These are phyloP conservation scores for Paramuricea clavata DNA, from an alignment of 92 coral and sea anemone genomes.

Conservation along the genomic window DNA sequence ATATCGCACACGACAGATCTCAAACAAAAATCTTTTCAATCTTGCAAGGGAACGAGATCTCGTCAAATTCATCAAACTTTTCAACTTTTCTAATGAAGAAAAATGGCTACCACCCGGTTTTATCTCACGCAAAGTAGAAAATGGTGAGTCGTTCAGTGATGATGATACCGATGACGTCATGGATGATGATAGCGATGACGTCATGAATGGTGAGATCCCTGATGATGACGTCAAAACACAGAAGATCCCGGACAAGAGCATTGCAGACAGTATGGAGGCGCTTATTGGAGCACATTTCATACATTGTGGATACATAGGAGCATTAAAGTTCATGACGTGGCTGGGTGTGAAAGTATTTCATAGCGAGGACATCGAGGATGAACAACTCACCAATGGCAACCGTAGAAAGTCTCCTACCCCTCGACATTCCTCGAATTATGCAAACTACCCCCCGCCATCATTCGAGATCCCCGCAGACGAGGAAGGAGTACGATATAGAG, in stretches of 20 bases:
- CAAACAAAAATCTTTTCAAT: slow-evolving; percentile 80
- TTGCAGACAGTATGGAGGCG: slow-evolving; percentile 96
- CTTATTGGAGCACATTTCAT: slow-evolving; percentile 91
- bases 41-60: slow-evolving; percentile 74
- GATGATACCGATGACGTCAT: slow-evolving; percentile 21
- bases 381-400: not conserved
- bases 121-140: slow-evolving; percentile 4
- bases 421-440: not conserved
- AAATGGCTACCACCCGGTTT: slow-evolving; percentile 83
- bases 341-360: slow-evolving; percentile 82
- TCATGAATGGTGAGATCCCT: too few relatives aligned
- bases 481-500: not conserved
- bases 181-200: not conserved
- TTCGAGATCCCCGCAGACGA: slow-evolving; percentile 50
- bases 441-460: slow-evolving; percentile 21
- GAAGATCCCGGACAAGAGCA: slow-evolving; percentile 85
- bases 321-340: slow-evolving; percentile 80
- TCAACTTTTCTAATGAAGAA: slow-evolving; percentile 72
- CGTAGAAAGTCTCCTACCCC: slow-evolving; percentile 21
- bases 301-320: slow-evolving; percentile 89
- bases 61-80: slow-evolving; percentile 75
- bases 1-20: slow-evolving; percentile 79
- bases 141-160: slow-evolving; percentile 11
- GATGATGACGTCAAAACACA: slow-evolving; percentile 58
- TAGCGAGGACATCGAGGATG: slow-evolving; percentile 11